These are phyloP conservation scores for Acipenser oxyrinchus DNA, from an alignment of 2,797 vertebrate species.

Conservation along the genomic window DNA sequence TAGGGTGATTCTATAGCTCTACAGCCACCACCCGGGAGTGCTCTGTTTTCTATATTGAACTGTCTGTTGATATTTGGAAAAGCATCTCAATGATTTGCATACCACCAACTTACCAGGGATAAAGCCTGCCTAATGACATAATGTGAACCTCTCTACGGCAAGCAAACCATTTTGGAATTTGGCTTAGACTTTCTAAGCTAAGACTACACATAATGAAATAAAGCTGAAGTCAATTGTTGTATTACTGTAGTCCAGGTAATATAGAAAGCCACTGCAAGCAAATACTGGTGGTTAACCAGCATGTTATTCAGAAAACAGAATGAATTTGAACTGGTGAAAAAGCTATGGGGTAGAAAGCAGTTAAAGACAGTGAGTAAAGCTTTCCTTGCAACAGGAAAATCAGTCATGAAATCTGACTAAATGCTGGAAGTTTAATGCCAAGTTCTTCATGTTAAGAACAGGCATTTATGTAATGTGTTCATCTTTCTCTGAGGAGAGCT, in stretches of 20 bases:
- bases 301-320: slow-evolving; percentile 47
- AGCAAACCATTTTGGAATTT: slow-evolving; percentile 32
- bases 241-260: slow-evolving; percentile 34
- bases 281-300: slow-evolving; percentile 53
- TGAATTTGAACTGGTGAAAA: slow-evolving; percentile 40
- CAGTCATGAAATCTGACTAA: slow-evolving; percentile 41
- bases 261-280: slow-evolving; percentile 47
- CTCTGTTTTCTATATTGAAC: no score
- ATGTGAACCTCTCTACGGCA: background rate
- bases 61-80: no score
- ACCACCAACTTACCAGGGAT: no score
- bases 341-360: slow-evolving; percentile 35
- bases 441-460: slow-evolving; percentile 53
- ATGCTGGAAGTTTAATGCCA: slow-evolving; percentile 58
- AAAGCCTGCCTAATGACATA: background rate
- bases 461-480: slow-evolving; percentile 46
- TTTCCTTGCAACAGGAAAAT: slow-evolving; percentile 50
- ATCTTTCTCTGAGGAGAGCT: slow-evolving; percentile 33
- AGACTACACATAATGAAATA: slow-evolving; percentile 44
- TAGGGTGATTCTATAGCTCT: no score
- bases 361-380: slow-evolving; percentile 44
- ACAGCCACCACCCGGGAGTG: no score
- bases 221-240: slow-evolving; percentile 39
- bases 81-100: no score
- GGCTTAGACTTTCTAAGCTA: slow-evolving; percentile 35